Conservation (phyloP, 2,113 vertebrate species). For the Lontra canadensis region DNA sequence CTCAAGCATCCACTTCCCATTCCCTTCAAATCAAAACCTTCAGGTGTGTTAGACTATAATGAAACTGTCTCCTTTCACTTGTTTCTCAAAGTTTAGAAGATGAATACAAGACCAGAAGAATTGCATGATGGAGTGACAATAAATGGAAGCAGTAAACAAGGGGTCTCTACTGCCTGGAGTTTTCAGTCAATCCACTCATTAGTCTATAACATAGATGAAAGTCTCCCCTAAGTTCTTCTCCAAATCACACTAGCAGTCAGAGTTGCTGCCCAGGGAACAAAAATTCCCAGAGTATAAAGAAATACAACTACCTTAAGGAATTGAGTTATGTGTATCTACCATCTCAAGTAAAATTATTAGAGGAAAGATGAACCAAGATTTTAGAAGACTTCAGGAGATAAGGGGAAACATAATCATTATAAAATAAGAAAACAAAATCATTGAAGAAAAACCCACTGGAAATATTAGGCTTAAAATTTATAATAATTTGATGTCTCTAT, state of each 20-base stretch:
- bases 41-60: neutral
- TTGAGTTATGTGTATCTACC: neutral
- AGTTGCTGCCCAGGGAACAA: neutral
- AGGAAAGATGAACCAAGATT: neutral
- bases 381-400: neutral
- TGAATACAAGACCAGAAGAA: neutral
- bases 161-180: neutral
- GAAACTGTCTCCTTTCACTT: neutral
- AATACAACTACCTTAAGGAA: neutral
- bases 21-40: neutral
- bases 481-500: neutral
- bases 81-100: neutral
- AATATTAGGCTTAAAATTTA: neutral
- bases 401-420: neutral
- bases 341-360: neutral
- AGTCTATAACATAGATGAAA: neutral
- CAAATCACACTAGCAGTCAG: neutral
- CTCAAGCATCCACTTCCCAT: neutral
- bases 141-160: neutral
- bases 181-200: neutral
- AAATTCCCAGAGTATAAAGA: neutral
- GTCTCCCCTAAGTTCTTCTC: neutral
- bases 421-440: neutral
- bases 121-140: neutral
- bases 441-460: neutral